These are phyloP conservation scores for Brachionus calyciflorus DNA, from an alignment of 1,140 invertebrate species.

Conservation along the genomic window DNA sequence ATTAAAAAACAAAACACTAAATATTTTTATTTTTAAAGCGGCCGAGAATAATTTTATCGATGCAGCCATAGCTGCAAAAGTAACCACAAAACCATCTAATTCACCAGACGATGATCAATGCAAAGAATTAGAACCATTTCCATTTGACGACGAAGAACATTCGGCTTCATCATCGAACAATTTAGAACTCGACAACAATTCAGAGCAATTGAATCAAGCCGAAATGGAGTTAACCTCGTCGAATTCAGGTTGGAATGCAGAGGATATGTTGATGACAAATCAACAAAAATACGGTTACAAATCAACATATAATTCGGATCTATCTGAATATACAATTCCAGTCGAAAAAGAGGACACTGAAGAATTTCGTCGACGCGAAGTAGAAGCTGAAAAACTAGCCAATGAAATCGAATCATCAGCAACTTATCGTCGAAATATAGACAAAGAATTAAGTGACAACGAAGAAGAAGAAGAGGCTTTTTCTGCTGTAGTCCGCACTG, in stretches of 20 bases:
- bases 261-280: slow-evolving; percentile 39
- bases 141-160: slow-evolving; percentile 20
- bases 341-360: slow-evolving; percentile 26
- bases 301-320: slow-evolving; percentile 23
- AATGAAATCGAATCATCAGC: slow-evolving; percentile 1
- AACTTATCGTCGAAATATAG: slow-evolving; percentile 33
- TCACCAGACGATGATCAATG: neutral
- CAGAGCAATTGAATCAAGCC: neutral
- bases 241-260: slow-evolving; percentile 19
- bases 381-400: slow-evolving; percentile 32
- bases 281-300: slow-evolving; percentile 43
- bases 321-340: slow-evolving; percentile 23
- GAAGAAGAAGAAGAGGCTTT: slow-evolving; percentile 47
- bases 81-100: neutral
- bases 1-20: neutral
- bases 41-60: slow-evolving; percentile 38
- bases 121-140: slow-evolving; percentile 39
- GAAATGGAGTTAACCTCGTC: neutral
- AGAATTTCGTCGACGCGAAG: neutral
- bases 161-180: neutral
- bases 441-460: slow-evolving; percentile 29
- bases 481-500: slow-evolving; percentile 1
- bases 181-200: neutral
- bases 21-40: neutral
- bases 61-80: slow-evolving; percentile 23